Percentiles rank a stretch among this genome's conserved stretches.
phyloP scores from a whole-genome alignment of 2,888 invertebrate genomes.

The Volucella inanis region DNA sequence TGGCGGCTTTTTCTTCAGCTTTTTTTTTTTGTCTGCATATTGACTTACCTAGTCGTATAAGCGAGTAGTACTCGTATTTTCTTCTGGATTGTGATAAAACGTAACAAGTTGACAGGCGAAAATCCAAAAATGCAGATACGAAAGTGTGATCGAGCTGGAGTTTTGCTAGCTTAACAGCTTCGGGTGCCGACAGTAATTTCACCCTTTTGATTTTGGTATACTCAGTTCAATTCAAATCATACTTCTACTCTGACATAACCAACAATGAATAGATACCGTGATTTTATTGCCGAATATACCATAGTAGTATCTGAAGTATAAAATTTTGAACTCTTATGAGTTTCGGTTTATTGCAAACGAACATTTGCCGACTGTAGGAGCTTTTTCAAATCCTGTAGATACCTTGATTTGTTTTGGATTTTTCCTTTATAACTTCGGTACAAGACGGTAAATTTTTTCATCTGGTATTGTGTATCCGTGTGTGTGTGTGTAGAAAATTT shows the following conservation, averaged over 20 bases:
- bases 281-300: constrained; percentile 28
- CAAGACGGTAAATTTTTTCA: not conserved
- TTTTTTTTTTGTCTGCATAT: not conserved
- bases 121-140: constrained; percentile 60
- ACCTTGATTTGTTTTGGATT: constrained; percentile 13
- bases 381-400: constrained; percentile 16
- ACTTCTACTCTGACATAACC: constrained; percentile 10
- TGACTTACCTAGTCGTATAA: not conserved
- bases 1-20: not conserved
- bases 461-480: not conserved
- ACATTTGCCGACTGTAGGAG: constrained; percentile 47
- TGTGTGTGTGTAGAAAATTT: not conserved
- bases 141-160: constrained; percentile 15
- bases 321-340: constrained; percentile 56
- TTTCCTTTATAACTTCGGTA: not conserved
- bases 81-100: constrained; percentile 43
- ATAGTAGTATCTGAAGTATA: constrained; percentile 53
- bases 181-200: constrained; percentile 60
- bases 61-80: not conserved
- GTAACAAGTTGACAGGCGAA: constrained; percentile 55
- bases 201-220: constrained; percentile 26
- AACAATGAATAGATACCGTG: constrained; percentile 58
- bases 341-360: constrained; percentile 59
- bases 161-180: constrained; percentile 43
- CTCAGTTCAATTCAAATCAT: constrained; percentile 1